Base-by-base conservation (phyloP, 2,797 vertebrate species). In the Eutrigla gurnardus region DNA sequence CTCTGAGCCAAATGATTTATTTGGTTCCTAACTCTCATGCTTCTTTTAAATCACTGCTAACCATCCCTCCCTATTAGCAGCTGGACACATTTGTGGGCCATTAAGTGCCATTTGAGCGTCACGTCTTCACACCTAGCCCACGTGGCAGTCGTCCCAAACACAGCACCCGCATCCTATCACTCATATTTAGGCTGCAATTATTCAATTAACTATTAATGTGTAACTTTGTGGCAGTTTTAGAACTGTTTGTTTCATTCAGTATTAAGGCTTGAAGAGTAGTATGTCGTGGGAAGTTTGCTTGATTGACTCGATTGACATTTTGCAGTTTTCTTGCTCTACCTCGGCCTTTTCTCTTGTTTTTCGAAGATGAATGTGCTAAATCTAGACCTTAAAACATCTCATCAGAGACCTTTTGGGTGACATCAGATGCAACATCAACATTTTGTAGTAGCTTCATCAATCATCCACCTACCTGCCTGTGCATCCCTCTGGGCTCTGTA, bases 71-170 rank as follows among this genome's bases (percentile, higher is more conserved):
- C 60, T 45, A 82, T 71, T 91, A 85, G 87, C 87, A 86, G 57
- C 73, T 77, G 71, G 73, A 87, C 87, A 88, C 62, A 89, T 82
- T 81, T 61, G 83, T 62, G 70, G 76, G 78, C 83, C 71, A 86
- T 83, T 88, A 86, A 88, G 89, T 87, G 54, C 81, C 68, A 78
- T 89, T 89, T 85, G 77, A 78, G 47, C 61, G 69, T 78, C 88
- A 25, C 18, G 52, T 72, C 18, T 67, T 15, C 50, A 39, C 35
- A 75, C 47, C 18, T 3, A 49, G 35, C 65, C 47, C 9, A 36
- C 67, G 81, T 77, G 17, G 12, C 57, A 60, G 8, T 58, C 35
- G 46, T 71, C 33, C 63, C 40, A 60, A 65, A 50, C 32, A 67
- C 11, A 40, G 49, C 40, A 46, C 33, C 43, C 32, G 49, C 45